A percentile compares a stretch with the other conserved stretches of the same genome.
These are phyloP conservation scores for Sebastes elongatus DNA, from an alignment of 2,797 vertebrate genomes.

Conservation along the genomic window DNA sequence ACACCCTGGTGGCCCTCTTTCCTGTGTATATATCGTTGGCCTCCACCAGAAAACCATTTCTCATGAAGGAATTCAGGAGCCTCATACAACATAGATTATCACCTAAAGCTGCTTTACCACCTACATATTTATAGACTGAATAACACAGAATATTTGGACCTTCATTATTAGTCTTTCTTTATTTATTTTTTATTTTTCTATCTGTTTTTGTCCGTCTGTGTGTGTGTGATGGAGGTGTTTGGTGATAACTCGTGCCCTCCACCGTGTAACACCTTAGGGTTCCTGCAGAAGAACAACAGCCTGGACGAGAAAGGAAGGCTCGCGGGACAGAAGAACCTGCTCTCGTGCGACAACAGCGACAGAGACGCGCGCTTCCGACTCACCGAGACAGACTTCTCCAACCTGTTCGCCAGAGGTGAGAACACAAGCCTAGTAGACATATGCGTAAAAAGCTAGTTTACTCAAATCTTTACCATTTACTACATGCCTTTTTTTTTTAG, in stretches of 20 bases:
- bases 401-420: constrained; percentile 94
- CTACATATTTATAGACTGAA: neutral
- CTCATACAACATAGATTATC: neutral
- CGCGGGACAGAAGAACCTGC: constrained; percentile 89
- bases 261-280: constrained; percentile 88
- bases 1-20: neutral
- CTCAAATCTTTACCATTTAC: neutral
- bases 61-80: neutral
- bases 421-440: accelerated
- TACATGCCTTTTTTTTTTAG: neutral
- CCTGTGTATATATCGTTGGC: neutral
- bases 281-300: constrained; percentile 98
- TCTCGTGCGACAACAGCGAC: constrained; percentile 92
- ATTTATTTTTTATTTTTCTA: neutral
- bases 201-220: neutral
- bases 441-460: no score
- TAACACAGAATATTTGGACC: neutral
- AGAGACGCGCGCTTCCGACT: constrained; percentile 87
- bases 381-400: constrained; percentile 97
- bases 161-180: neutral
- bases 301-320: constrained; percentile 93
- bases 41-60: neutral
- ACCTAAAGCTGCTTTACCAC: neutral
- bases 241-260: constrained; percentile 81
- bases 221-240: constrained; percentile 75